Conservation (phyloP, 2,888 invertebrate genomes). For the Pseudococcus viburni region DNA sequence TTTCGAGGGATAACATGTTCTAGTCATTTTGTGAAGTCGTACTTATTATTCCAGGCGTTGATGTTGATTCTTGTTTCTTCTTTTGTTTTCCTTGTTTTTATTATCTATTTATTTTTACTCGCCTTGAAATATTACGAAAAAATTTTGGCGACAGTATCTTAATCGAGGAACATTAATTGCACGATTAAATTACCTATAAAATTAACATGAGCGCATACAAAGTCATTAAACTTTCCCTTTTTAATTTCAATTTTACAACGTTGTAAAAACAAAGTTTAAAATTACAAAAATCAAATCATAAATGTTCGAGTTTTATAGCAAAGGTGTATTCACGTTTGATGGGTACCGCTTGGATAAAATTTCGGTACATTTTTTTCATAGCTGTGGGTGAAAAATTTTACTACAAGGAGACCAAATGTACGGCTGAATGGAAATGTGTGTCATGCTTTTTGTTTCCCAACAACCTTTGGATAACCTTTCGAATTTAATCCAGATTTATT, state of each 20-base stretch:
- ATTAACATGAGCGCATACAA: neutral
- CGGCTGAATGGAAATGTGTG: too few species aligned
- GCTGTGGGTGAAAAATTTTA: neutral
- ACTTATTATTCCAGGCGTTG: neutral
- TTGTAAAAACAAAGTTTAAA: slow-evolving; percentile 1
- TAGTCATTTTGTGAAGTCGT: slow-evolving; percentile 28
- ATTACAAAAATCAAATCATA: slow-evolving; percentile 8
- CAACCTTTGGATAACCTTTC: too few species aligned
- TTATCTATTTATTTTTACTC: slow-evolving; percentile 18
- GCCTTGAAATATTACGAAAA: neutral
- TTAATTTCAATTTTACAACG: slow-evolving; percentile 22
- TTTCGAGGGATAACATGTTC: slow-evolving; percentile 26
- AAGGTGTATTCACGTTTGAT: neutral
- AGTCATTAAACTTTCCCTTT: slow-evolving; percentile 3
- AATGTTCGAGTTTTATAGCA: neutral
- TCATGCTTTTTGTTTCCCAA: too few species aligned
- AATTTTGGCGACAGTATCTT: slow-evolving; percentile 26
- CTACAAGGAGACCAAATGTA: neutral
- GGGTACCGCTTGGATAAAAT: neutral
- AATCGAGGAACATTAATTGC: slow-evolving; percentile 11
- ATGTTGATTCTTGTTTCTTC: slow-evolving; percentile 4
- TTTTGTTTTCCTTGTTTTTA: slow-evolving; percentile 30
- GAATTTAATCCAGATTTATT: too few species aligned
- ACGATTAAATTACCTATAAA: slow-evolving; percentile 18
- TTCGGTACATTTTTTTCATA: neutral